Evolutionary conservation across 2,888 invertebrate species (phyloP), one percentile per base, ranked within the genome.

Genomic region (Tipula confusa): DNA sequence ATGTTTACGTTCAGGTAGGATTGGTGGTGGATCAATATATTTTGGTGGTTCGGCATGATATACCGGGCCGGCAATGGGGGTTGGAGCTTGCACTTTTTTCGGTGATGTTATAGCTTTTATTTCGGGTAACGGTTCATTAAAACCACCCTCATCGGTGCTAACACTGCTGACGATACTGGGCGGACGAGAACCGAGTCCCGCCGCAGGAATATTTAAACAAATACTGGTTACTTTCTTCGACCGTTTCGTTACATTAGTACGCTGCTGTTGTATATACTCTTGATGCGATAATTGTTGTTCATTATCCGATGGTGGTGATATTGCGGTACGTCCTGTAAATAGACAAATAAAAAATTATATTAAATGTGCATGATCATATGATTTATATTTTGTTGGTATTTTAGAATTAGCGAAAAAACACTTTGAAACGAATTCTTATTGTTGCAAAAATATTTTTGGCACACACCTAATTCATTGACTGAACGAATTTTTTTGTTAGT

Each of bases 81-180:
- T 64, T 11, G 24, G 64, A 11, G 64, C 24, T 64, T 64, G 64
- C 7, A 24, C 9, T 85, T 88, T 88, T 11, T 18, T 82, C 33
- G 82, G 29, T 33, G 82, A 82, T 43, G 92, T 88, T 84, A 92
- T 90, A 85, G 93, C 93, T 88, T 93, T 93, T 86, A 94, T 92
- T 88, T 93, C 93, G 15, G 93, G 93, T 85, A 92, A 93, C 29
- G 93, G 93, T 89, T 94, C 94, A 89, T 94, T 93, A 90, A 93
- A 93, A 83, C 94, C 93, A 83, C 93, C 93, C 86, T 94, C 94
- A 88, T 94, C 94, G 28, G 92, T 92, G 82, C 88, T 88, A n/a
- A 87, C 85, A 86, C 91, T 92, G 86, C 94, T 94, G 83, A 94
- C 92, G 84, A 94, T 92, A 85, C 94, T 94, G 13, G 94, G 90